A percentile compares a stretch with the other conserved stretches of the same genome.
phyloP scores from a whole-genome alignment of 2,113 vertebrate species.

The Sander vitreus region DNA sequence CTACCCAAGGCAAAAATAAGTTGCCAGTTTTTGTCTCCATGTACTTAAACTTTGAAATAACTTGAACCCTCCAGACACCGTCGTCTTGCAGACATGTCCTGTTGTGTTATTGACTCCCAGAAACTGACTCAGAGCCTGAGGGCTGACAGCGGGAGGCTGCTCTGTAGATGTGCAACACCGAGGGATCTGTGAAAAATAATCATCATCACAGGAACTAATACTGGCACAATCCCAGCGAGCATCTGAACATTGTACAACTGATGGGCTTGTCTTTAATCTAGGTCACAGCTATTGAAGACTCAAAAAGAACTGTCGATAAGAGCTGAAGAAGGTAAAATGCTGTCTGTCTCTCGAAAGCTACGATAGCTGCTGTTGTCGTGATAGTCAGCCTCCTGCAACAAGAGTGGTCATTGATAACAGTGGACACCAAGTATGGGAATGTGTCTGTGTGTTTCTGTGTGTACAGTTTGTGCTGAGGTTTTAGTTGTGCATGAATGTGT shows the following conservation, averaged over 20 bases:
- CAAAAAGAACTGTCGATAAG: neutral
- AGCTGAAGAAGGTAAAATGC: neutral
- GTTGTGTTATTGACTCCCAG: conserved; percentile 25
- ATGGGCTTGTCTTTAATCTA: neutral
- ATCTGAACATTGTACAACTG: neutral
- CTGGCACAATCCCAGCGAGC: neutral
- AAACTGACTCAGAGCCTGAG: conserved; percentile 12
- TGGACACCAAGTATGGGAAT: neutral
- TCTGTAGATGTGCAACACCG: conserved; percentile 2
- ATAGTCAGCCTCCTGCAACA: neutral
- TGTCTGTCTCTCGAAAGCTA: neutral
- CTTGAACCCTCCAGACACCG: neutral
- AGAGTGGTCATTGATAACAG: neutral
- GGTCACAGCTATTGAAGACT: neutral
- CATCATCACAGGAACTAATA: conserved; percentile 5
- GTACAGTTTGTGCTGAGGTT: neutral
- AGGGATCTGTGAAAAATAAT: conserved; percentile 17
- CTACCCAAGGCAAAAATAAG: neutral
- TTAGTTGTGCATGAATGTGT: neutral
- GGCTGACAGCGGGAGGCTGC: conserved; percentile 28
- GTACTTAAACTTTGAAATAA: conserved; percentile 12
- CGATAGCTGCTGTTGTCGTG: conserved; percentile 13
- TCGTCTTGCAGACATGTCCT: neutral
- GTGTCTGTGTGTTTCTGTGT: neutral
- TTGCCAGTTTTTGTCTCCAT: neutral